Percentiles rank a stretch among this genome's conserved stretches.
These are phyloP conservation scores for Leucosticte australis DNA, from an alignment of 2,113 vertebrate species.

Conservation along the genomic window DNA sequence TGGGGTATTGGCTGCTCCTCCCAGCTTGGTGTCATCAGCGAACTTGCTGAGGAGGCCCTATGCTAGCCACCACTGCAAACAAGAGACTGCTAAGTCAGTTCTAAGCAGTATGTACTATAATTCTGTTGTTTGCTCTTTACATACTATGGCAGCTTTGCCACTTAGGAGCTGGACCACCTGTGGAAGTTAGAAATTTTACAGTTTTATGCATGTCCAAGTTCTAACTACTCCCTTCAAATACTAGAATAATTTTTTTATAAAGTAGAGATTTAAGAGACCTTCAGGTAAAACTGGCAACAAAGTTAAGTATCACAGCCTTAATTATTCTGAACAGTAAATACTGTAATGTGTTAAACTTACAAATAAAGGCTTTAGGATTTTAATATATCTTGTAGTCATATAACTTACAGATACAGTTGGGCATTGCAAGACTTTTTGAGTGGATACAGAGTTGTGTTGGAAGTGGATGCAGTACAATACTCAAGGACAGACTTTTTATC, in stretches of 20 bases:
- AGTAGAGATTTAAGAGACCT: not conserved
- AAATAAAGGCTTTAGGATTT: conserved; percentile 4
- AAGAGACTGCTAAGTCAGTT: not conserved
- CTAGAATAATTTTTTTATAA: not conserved
- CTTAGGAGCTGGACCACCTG: not conserved
- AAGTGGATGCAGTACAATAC: not conserved
- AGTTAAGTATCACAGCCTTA: not conserved
- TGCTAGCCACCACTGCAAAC: not conserved
- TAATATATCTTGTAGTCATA: not conserved
- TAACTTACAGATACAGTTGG: not conserved
- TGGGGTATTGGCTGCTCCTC: not conserved
- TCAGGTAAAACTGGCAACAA: not conserved
- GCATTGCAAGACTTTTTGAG: not conserved
- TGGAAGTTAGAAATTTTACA: not conserved
- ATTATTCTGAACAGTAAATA: not conserved
- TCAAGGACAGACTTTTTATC: not conserved
- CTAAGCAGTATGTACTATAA: not conserved
- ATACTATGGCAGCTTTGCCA: not conserved
- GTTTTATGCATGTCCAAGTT: not conserved
- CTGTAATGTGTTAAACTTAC: not conserved
- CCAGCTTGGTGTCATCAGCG: not conserved
- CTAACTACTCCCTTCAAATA: not conserved
- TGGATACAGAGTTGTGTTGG: not conserved
- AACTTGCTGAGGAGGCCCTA: not conserved
- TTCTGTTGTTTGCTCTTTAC: not conserved